Percentiles rank a stretch among this genome's conserved stretches.
Evolutionary conservation across 2,113 vertebrate genomes (phyloP).

Genomic region (Ammodytes marinus): DNA sequence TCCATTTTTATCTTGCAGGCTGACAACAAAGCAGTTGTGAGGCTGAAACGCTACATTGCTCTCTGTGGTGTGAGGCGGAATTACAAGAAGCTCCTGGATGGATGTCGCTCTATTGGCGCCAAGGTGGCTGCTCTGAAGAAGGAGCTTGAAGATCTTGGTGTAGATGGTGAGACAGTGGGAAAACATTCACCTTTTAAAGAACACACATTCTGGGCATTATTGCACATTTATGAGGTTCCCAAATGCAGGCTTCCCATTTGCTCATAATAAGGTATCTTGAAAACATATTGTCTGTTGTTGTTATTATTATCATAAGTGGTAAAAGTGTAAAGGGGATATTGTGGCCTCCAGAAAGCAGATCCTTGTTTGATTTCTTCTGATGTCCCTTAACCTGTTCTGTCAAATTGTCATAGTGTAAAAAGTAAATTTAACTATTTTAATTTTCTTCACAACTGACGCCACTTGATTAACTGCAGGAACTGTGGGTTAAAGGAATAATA

Average conservation of each 20-base stretch:
- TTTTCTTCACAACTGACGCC: background rate
- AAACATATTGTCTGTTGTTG: background rate
- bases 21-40: slow-evolving; percentile 73
- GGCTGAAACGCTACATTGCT: slow-evolving; percentile 89
- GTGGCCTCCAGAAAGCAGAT: background rate
- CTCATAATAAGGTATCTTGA: background rate
- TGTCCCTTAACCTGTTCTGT: background rate
- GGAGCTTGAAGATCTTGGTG: slow-evolving; percentile 88
- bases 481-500: background rate
- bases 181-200: background rate
- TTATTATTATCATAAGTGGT: background rate
- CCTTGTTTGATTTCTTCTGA: background rate
- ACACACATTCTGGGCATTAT: background rate
- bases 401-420: background rate
- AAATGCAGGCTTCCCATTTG: background rate
- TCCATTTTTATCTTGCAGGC: slow-evolving; percentile 48
- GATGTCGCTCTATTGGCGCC: slow-evolving; percentile 82
- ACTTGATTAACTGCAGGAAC: background rate
- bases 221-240: background rate
- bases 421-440: background rate
- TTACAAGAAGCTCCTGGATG: slow-evolving; percentile 89
- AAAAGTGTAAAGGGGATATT: background rate
- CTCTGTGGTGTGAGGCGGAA: slow-evolving; percentile 88
- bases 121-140: slow-evolving; percentile 83
- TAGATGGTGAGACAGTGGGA: slow-evolving; percentile 83